phyloP scores from a whole-genome alignment of 2,113 vertebrate species.

The Oreochromis aureus region DNA sequence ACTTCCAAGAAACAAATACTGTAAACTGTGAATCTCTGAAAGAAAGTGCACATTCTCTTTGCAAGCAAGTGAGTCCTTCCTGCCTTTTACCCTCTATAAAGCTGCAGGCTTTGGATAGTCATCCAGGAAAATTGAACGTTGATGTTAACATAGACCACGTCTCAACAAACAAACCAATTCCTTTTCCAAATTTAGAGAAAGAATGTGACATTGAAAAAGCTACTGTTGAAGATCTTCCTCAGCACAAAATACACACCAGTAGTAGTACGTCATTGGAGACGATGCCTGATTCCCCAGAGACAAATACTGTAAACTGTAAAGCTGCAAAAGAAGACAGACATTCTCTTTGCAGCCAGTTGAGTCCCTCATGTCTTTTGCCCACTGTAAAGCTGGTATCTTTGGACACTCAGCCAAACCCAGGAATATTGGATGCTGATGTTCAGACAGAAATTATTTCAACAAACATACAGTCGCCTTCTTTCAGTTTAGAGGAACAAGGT shows the following conservation, averaged over 20 bases:
- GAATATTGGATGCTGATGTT: neutral
- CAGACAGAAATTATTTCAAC: neutral
- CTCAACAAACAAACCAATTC: neutral
- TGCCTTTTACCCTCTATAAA: slow-evolving; percentile 7
- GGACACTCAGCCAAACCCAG: neutral
- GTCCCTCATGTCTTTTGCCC: neutral
- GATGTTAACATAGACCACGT: neutral
- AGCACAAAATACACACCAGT: neutral
- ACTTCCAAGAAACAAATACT: neutral
- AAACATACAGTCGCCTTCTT: neutral
- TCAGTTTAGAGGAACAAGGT: neutral
- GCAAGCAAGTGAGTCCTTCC: neutral
- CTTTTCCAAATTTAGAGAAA: neutral
- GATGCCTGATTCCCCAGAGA: neutral
- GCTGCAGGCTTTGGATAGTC: neutral
- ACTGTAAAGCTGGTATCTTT: neutral
- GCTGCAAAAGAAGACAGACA: neutral
- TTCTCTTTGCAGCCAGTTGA: neutral
- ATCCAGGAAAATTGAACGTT: neutral
- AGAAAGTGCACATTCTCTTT: slow-evolving; percentile 1
- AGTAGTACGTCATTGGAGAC: neutral
- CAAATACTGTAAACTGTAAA: neutral
- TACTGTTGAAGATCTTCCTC: neutral
- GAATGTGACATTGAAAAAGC: neutral
- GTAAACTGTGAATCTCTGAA: neutral